Conservation (phyloP, 2,113 vertebrate species). For the Condylura cristata region DNA sequence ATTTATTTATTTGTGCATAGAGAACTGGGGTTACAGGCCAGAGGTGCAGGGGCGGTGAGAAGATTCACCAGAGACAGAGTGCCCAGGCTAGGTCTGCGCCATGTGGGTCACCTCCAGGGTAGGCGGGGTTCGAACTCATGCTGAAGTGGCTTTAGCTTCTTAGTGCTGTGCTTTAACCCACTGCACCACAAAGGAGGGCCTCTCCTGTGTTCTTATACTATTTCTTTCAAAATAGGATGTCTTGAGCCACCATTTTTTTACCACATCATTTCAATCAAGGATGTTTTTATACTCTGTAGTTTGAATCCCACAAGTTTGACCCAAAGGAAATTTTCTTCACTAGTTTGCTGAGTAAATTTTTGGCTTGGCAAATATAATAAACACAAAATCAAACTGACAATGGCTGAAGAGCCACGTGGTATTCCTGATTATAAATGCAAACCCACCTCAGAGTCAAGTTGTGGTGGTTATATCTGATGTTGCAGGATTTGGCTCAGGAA, state of each 20-base stretch:
- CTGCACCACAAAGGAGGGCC: no score
- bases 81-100: no score
- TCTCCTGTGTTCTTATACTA: not conserved
- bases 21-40: no score
- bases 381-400: slow-evolving; percentile 51
- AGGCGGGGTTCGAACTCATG: no score
- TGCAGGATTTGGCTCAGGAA: slow-evolving; percentile 42
- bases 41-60: no score
- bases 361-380: slow-evolving; percentile 36
- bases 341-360: slow-evolving; percentile 39
- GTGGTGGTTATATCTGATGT: not conserved
- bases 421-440: slow-evolving; percentile 47
- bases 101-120: no score
- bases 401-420: not conserved
- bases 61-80: no score
- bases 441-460: slow-evolving; percentile 15
- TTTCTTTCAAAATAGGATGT: slow-evolving; percentile 20
- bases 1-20: no score
- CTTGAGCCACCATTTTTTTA: no score
- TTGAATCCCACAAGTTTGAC: slow-evolving; percentile 38
- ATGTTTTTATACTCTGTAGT: not conserved
- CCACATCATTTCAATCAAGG: not conserved
- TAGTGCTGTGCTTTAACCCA: no score
- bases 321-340: slow-evolving; percentile 43
- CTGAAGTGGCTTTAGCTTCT: no score